These are phyloP conservation scores for Ichneumoninae sp. DNA, from an alignment of 2,888 invertebrate genomes.

Conservation along the genomic window DNA sequence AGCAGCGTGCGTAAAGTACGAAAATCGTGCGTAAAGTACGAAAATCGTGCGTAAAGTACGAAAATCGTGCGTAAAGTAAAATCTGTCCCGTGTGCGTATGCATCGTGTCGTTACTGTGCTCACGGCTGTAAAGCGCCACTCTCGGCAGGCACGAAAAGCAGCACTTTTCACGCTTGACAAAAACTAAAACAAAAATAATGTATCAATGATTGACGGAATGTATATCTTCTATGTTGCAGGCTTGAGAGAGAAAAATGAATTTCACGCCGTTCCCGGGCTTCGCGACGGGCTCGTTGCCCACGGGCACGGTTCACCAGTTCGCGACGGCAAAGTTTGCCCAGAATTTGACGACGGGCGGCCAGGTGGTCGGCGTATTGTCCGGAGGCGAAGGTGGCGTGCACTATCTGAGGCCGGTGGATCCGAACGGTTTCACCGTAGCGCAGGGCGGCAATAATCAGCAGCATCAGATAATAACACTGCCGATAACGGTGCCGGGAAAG, in stretches of 20 bases:
- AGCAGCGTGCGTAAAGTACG: too few relatives aligned
- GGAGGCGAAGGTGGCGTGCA: slow-evolving; percentile 91
- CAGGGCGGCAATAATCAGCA: slow-evolving; percentile 84
- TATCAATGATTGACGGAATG: neutral
- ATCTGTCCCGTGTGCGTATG: too few relatives aligned
- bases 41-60: too few relatives aligned
- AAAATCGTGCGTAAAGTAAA: too few relatives aligned
- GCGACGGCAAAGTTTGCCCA: slow-evolving; percentile 90
- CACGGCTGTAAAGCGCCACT: too few relatives aligned
- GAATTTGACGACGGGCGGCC: slow-evolving; percentile 89
- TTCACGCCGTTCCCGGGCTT: slow-evolving; percentile 90
- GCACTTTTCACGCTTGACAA: too few relatives aligned
- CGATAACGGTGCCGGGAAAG: slow-evolving; percentile 91
- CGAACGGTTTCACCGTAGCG: slow-evolving; percentile 84
- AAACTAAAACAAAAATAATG: neutral
- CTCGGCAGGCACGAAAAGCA: too few relatives aligned
- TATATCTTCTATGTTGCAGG: slow-evolving; percentile 61
- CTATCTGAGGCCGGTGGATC: slow-evolving; percentile 89
- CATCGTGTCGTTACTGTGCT: too few relatives aligned
- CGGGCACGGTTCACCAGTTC: slow-evolving; percentile 87
- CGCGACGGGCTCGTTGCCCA: slow-evolving; percentile 87
- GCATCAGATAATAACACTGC: slow-evolving; percentile 91
- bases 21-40: too few relatives aligned
- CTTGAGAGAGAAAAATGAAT: slow-evolving; percentile 87
- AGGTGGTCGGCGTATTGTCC: slow-evolving; percentile 90